phyloP scores from a whole-genome alignment of 2,797 vertebrate species.

The Oreochromis grahami region DNA sequence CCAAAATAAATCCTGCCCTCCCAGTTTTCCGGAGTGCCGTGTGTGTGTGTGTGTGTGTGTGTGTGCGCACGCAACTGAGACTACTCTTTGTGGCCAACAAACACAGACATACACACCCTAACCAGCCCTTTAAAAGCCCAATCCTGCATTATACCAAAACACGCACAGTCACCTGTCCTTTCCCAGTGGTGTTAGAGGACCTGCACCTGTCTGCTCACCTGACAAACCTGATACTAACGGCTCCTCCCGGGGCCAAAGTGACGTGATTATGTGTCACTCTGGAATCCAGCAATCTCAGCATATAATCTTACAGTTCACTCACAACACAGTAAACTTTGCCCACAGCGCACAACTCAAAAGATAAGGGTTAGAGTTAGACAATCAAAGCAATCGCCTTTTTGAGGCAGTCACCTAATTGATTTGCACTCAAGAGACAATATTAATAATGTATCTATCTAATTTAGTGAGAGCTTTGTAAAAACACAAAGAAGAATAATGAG shows the following conservation, averaged over 20 bases:
- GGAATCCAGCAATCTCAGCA: background rate
- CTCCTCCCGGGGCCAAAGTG: conserved; percentile 34
- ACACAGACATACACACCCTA: conserved; percentile 36
- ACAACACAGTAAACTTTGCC: background rate
- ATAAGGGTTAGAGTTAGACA: background rate
- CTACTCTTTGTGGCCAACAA: conserved; percentile 24
- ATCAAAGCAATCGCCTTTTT: background rate
- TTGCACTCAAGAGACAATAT: background rate
- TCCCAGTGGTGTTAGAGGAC: conserved; percentile 53
- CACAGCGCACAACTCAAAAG: background rate
- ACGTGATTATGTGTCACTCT: conserved; percentile 16
- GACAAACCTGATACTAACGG: conserved; percentile 72
- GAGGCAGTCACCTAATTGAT: conserved; percentile 13
- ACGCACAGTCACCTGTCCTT: conserved; percentile 26
- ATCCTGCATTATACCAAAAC: conserved; percentile 7
- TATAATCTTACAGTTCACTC: background rate
- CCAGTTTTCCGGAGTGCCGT: background rate
- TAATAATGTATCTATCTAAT: conserved; percentile 1
- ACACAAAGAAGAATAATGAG: conserved; percentile 2
- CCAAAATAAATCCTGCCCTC: conserved; percentile 39
- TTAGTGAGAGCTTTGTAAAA: conserved; percentile 2
- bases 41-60: background rate
- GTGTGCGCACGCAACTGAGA: background rate
- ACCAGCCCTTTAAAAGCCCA: conserved; percentile 22
- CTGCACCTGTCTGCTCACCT: conserved; percentile 65